Base-by-base conservation (phyloP, 2,888 invertebrate genomes). In the Plagodis pulveraria region DNA sequence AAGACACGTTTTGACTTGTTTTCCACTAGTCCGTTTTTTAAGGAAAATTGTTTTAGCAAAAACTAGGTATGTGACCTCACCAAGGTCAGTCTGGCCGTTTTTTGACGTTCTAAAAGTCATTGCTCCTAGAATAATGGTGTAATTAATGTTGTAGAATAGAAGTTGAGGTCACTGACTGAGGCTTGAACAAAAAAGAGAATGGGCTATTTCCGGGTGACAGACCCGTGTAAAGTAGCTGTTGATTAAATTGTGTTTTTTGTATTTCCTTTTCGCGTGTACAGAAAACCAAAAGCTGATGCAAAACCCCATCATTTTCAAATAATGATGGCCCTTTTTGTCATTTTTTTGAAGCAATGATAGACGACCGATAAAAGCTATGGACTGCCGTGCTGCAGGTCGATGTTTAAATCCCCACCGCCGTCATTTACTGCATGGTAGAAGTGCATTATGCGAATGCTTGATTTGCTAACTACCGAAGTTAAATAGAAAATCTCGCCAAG, bases 81-180 rank as follows among this genome's bases (percentile, higher is more conserved):
- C 80, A 86, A 86, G 87, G 86, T 78, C 78, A 73, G 55, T 44
- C 57, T 60, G 69, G 71, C 72, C 69, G 63, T 65, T 63, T 62
- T 50, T 47, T 47, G 50, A 59, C 69, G 58, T 58, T 53, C 53
- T 43, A 58, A 49, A 61, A 78, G 76, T 83, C 77, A 72, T 67
- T 65, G 80, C 62, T 72, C 80, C 70, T 58, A 63, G 70, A 76
- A 81, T 84, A 83, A 85, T 83, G 71, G 77, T 71, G 73, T 81
- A 81, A 82, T 82, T 83, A 81, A 76, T 78, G 72, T 74, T 71
- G 68, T 73, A 79, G 67, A 72, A 71, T 73, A 64, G 54, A 54
- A 55, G 58, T 62, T n/a, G 46, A 50, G 71, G 71, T 70, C 62
- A 60, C 59, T 58, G 64, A 61, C 61, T 52, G 49, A 61, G 61